Conservation (phyloP, 2,113 vertebrate species). For the Pundamilia nyererei region DNA sequence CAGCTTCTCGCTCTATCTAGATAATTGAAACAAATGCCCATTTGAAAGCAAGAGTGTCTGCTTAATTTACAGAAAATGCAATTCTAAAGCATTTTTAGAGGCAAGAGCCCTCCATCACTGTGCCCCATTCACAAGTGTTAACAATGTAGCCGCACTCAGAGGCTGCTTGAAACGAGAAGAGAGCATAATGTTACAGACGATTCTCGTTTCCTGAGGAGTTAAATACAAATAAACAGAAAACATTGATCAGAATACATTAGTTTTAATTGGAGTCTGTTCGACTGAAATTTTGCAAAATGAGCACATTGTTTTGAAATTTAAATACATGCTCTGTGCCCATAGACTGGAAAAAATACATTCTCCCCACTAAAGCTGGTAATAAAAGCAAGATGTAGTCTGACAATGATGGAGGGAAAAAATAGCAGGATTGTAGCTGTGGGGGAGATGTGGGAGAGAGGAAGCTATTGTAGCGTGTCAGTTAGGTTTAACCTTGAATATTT, state of each 20-base stretch:
- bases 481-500: not conserved
- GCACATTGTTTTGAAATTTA: not conserved
- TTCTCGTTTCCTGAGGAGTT: not conserved
- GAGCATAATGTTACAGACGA: not conserved
- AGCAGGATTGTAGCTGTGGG: not conserved
- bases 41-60: slow-evolving; percentile 34
- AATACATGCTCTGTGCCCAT: not conserved
- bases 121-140: not conserved
- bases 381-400: not conserved
- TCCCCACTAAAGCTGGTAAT: not conserved
- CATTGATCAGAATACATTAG: slow-evolving; percentile 1
- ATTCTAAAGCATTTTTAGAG: not conserved
- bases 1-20: not conserved
- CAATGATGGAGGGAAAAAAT: not conserved
- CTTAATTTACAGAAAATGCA: slow-evolving; percentile 27
- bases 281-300: not conserved
- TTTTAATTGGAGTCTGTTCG: slow-evolving; percentile 6
- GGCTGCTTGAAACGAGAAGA: not conserved
- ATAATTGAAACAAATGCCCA: slow-evolving; percentile 45
- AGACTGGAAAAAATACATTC: not conserved
- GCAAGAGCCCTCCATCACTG: not conserved
- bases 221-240: slow-evolving; percentile 23
- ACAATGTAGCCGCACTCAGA: not conserved
- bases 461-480: not conserved
- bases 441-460: not conserved